Percentiles rank a stretch among this genome's conserved stretches.
Evolutionary conservation across 53 echinoderm and acorn worm species (phyloP).

Genomic region (Paracentrotus lividus): DNA sequence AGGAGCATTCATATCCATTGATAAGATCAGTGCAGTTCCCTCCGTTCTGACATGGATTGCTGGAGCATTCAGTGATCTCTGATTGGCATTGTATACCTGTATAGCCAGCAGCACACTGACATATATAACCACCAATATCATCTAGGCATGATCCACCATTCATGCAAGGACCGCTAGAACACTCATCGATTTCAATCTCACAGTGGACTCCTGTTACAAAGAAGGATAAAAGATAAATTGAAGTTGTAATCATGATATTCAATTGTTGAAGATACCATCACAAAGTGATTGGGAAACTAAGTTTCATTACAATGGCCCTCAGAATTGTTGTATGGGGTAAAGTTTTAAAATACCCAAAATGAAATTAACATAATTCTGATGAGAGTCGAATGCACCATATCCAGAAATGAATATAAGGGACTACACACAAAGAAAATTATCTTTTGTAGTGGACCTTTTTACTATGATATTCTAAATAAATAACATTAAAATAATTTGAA

Average conservation of each 20-base stretch:
- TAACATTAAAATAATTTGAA: no score
- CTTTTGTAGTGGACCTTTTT: no score
- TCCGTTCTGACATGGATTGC: constrained; percentile 56
- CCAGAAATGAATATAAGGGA: no score
- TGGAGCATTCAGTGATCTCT: constrained; percentile 78
- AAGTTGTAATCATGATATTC: no score
- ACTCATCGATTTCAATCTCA: constrained; percentile 62
- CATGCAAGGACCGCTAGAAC: constrained; percentile 62
- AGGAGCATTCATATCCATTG: constrained; percentile 66
- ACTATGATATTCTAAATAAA: no score
- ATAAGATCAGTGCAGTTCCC: constrained; percentile 72
- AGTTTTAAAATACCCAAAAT: no score
- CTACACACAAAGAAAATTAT: no score
- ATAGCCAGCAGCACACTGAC: constrained; percentile 67
- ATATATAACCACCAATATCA: constrained; percentile 42
- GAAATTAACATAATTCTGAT: no score
- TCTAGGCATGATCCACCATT: constrained; percentile 73
- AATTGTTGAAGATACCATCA: background rate
- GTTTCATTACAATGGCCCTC: no score
- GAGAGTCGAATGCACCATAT: no score
- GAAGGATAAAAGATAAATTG: background rate
- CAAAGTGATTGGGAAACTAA: background rate
- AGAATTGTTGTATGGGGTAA: no score
- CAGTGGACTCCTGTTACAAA: constrained; percentile 46
- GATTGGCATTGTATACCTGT: constrained; percentile 64